Percentiles rank a stretch among this genome's conserved stretches.
These are phyloP conservation scores for Agelastica alni DNA, from an alignment of 2,888 invertebrate genomes.

Conservation along the genomic window DNA sequence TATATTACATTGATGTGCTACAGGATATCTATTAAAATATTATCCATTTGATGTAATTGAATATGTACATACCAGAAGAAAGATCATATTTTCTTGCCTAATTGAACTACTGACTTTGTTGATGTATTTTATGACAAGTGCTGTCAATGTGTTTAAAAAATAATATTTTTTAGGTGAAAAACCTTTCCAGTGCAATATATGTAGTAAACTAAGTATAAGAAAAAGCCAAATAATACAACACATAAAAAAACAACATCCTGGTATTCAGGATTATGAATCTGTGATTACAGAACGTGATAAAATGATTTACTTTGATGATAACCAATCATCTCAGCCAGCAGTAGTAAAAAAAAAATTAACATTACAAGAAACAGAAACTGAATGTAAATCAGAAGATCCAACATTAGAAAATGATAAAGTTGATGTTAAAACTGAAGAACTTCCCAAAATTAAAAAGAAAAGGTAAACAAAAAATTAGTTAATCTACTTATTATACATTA, in stretches of 20 bases:
- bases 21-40: no score
- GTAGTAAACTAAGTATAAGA: slow-evolving; percentile 26
- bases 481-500: neutral
- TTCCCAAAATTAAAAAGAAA: slow-evolving; percentile 9
- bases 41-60: no score
- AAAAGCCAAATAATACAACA: slow-evolving; percentile 32
- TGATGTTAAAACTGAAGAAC: neutral
- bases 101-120: no score
- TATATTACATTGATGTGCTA: no score
- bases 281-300: slow-evolving; percentile 23
- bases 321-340: neutral
- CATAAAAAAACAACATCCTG: slow-evolving; percentile 30
- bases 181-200: slow-evolving; percentile 31
- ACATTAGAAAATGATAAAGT: neutral
- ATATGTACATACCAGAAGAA: no score
- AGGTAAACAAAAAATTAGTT: neutral
- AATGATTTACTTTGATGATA: slow-evolving; percentile 5
- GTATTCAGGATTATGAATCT: slow-evolving; percentile 16
- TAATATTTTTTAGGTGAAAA: slow-evolving; percentile 22
- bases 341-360: no score
- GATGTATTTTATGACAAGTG: no score
- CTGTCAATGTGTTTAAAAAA: neutral
- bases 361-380: neutral
- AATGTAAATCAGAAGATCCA: neutral
- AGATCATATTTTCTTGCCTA: no score